phyloP scores from a whole-genome alignment of 2,888 invertebrate genomes.

The Limnephilus lunatus region DNA sequence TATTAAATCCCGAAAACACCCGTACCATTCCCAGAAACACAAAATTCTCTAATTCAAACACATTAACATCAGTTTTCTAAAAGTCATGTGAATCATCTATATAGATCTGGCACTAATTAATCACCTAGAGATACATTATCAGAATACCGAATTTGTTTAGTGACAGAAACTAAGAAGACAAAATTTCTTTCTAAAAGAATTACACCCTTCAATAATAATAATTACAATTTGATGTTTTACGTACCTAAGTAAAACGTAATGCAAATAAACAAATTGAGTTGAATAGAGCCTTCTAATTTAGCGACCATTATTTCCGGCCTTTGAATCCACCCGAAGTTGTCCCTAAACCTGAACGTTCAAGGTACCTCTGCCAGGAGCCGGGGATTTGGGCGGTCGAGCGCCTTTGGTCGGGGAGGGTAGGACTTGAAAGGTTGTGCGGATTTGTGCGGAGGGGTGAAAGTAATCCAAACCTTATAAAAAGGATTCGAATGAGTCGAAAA shows the following conservation, averaged over 20 bases:
- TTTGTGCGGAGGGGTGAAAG: conserved; percentile 2
- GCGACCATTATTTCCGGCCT: not conserved
- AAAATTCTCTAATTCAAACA: no score
- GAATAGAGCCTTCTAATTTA: not conserved
- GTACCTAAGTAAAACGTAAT: not conserved
- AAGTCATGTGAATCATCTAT: not conserved
- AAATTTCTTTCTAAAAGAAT: not conserved
- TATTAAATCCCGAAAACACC: no score
- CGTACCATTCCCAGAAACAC: no score
- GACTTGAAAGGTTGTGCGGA: conserved; percentile 2
- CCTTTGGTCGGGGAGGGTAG: not conserved
- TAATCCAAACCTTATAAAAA: conserved; percentile 2
- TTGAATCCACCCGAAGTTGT: not conserved
- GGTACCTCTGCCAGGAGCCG: not conserved
- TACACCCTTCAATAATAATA: not conserved
- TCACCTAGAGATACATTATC: not conserved
- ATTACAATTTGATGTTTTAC: not conserved
- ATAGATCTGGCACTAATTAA: not conserved
- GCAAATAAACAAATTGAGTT: not conserved
- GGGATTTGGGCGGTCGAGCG: not conserved
- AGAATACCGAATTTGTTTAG: not conserved
- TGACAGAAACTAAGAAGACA: no score
- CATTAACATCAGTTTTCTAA: no score
- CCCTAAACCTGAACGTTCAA: not conserved
- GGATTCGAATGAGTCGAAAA: conserved; percentile 2